phyloP scores from a whole-genome alignment of 1,140 invertebrate species.

The Fopius arisanus region DNA sequence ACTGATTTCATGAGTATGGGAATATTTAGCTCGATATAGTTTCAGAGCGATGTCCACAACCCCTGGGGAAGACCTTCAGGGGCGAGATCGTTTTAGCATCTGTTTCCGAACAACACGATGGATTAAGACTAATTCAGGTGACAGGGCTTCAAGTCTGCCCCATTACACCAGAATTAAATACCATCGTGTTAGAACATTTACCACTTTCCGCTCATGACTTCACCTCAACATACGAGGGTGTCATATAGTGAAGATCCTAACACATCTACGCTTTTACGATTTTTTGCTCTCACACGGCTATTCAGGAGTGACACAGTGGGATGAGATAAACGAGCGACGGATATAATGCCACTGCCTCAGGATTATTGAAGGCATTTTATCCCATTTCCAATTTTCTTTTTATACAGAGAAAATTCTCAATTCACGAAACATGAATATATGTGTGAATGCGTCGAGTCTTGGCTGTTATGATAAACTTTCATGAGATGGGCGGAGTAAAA shows the following conservation, averaged over 20 bases:
- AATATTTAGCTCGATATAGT: not conserved
- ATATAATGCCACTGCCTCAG: not conserved
- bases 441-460: too few species aligned
- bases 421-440: too few species aligned
- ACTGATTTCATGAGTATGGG: not conserved
- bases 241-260: not conserved
- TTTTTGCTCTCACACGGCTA: not conserved
- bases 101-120: not conserved
- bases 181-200: not conserved
- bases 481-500: too few species aligned
- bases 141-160: constrained; percentile 13
- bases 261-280: not conserved
- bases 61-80: not conserved
- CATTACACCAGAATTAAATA: constrained; percentile 30
- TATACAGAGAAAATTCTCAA: too few species aligned
- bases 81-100: not conserved
- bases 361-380: too few species aligned
- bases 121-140: constrained; percentile 31
- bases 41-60: not conserved
- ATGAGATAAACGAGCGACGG: not conserved
- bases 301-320: not conserved
- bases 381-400: too few species aligned
- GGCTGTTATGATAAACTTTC: too few species aligned
- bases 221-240: not conserved
- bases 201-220: not conserved